Evolutionary conservation across 1,140 invertebrate species (phyloP), one percentile per base, ranked within the genome.

Genomic region (Thaumetopoea pityocampa): DNA sequence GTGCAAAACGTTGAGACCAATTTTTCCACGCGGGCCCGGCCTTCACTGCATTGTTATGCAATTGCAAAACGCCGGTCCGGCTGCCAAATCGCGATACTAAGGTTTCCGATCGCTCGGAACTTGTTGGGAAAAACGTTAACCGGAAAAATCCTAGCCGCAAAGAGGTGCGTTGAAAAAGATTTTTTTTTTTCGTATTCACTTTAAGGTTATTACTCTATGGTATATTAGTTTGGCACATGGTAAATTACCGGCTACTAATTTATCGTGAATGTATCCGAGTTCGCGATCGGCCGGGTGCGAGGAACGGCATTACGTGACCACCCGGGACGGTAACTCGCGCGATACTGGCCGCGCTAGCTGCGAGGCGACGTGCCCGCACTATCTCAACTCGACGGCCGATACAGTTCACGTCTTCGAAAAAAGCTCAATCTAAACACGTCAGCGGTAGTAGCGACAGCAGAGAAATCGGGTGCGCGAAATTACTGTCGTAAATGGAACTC

Each of bases 21-120:
- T 58, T 67, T 73, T 71, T 71, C 67, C 64, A 51, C 52, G 52
- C 62, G 58, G 67, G n/a, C 51, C 67, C 63, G 59, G 66, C 66
- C 67, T 63, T 60, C 62, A 46, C 47, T 73, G 72, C 69, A 73
- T 67, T 77, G 63, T 77, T 77, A 77, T 77, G 72, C 72, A 77
- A 76, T 63, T 68, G 56, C 65, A 60, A 47, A 63, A 52, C 50
- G 47, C 33, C 24, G 24, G 7, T 14, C 33, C 48, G 54, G 47
- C 48, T 55, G 56, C 61, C 61, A 59, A 67, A 64, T 54, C 51
- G 47, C 46, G 41, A 54, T 35, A 48, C 48, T 38, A 47, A 43
- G 52, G 30, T 58, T 69, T 60, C 56, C 50, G 50, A 50, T 34
- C 48, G 43, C 57, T 46, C 55, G 29, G n/a, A 64, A 64, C 49